Conservation (phyloP, 2,888 invertebrate genomes). For the Agrotis exclamationis region DNA sequence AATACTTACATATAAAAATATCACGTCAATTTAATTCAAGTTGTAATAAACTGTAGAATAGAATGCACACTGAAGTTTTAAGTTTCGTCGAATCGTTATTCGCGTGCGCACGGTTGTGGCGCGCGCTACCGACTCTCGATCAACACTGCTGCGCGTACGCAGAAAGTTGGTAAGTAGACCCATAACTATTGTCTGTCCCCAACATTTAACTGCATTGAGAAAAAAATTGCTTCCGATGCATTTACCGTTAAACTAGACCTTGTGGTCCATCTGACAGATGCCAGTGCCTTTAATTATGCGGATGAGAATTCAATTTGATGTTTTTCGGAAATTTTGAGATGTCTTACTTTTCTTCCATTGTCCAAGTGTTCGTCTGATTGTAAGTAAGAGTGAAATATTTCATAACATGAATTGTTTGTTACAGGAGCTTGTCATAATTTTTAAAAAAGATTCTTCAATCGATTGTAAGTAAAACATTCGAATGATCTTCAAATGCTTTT, state of each 20-base stretch:
- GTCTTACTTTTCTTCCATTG: constrained; percentile 3
- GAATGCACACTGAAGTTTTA: constrained; percentile 56
- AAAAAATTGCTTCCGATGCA: constrained; percentile 44
- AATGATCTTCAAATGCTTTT: neutral
- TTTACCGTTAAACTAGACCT: constrained; percentile 45
- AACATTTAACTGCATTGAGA: constrained; percentile 53
- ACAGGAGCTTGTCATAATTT: neutral
- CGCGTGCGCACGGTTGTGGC: constrained; percentile 78
- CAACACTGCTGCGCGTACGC: constrained; percentile 50
- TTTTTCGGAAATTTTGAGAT: constrained; percentile 9
- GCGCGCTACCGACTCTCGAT: constrained; percentile 75
- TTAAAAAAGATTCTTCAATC: neutral
- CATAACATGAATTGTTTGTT: neutral
- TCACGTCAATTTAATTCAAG: constrained; percentile 56
- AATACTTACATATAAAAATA: constrained; percentile 56
- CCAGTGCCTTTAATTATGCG: constrained; percentile 6
- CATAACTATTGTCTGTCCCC: constrained; percentile 57
- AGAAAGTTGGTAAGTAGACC: constrained; percentile 61
- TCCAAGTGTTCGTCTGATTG: neutral
- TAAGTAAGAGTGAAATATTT: neutral
- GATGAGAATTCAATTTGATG: constrained; percentile 15
- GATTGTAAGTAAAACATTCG: neutral
- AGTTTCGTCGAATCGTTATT: constrained; percentile 38
- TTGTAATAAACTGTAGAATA: constrained; percentile 49
- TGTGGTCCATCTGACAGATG: constrained; percentile 19